Base-by-base conservation (phyloP, 2,113 vertebrate species). In the Gracilinanus agilis region DNA sequence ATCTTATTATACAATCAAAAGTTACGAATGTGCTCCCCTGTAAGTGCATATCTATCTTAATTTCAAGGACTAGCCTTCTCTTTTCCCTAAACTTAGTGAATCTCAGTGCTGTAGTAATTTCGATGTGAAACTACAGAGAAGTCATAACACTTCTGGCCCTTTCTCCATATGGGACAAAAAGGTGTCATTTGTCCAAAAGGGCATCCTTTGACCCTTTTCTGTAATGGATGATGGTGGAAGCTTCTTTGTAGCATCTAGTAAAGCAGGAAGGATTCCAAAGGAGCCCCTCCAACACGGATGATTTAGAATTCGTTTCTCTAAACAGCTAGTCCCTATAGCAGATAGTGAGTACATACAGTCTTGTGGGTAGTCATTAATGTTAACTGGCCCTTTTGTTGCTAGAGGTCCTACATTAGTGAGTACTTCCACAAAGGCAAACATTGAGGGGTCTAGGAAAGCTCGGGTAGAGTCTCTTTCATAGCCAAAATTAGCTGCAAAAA, bases 101-200 rank as follows among this genome's bases (percentile, higher is more conserved):
- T 90, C 21, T 34, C 40, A 44, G 55, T 90, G 88, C 58, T 94
- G 56, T 96, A 61, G 93, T 95, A 91, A 95, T 93, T 90, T 27
- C 56, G 58, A 3, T 92, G 55, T 92, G 92, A 90, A 95, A 83
- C 55, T 91, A 53, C 10, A 96, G 75, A 93, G 54, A 44, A 83
- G 27, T 88, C 34, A 55, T 91, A 90, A 16, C 2, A 54, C 54
- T 75, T 3, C 16, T 94, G 54, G 9, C 44, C 95, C n/a, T 27
- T 7, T 49, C 44, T 95, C 90, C 10, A 29, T 44, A 27, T 44
- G 27, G 24, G 24, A 53, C 49, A 89, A 75, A 75, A n/a, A 19
- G 67, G 40, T 93, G 34, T 91, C 1, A 25, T 92, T 67, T 49
- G 90, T 88, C 90, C 90, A 89, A 92, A 96, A 94, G 53, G 93